A percentile compares a stretch with the other conserved stretches of the same genome.
phyloP scores from a whole-genome alignment of 1,140 invertebrate species.

The Aphelenchoides besseyi region DNA sequence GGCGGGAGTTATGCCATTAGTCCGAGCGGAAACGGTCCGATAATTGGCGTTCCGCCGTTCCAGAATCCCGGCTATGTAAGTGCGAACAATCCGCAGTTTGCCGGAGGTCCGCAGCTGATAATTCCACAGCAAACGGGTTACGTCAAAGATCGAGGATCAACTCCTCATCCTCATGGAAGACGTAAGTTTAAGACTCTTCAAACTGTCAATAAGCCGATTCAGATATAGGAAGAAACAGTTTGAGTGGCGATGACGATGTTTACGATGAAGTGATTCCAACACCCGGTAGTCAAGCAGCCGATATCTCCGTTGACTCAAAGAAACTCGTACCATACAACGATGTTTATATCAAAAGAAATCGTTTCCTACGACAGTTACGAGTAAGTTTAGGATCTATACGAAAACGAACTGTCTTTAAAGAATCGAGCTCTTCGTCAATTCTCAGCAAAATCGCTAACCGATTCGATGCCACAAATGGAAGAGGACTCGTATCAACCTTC shows the following conservation, averaged over 20 bases:
- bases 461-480: slow-evolving; percentile 8
- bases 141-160: background rate
- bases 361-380: slow-evolving; percentile 9
- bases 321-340: slow-evolving; percentile 6
- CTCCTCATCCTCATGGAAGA: background rate
- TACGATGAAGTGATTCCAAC: slow-evolving; percentile 22
- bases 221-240: too few relatives aligned
- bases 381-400: background rate
- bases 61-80: background rate
- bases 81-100: background rate
- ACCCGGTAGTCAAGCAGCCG: background rate
- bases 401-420: slow-evolving; percentile 9
- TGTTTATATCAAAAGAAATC: slow-evolving; percentile 15
- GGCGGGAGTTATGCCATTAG: background rate
- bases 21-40: background rate
- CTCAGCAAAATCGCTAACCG: slow-evolving; percentile 20
- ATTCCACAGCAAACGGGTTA: background rate
- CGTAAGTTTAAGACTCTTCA: slow-evolving; percentile 4
- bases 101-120: background rate
- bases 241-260: slow-evolving; percentile 20
- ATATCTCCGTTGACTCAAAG: slow-evolving; percentile 17
- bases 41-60: background rate
- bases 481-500: background rate
- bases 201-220: too few relatives aligned
- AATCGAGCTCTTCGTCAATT: slow-evolving; percentile 28